phyloP scores from a whole-genome alignment of 2,888 invertebrate genomes.

The Artemia sinica region DNA sequence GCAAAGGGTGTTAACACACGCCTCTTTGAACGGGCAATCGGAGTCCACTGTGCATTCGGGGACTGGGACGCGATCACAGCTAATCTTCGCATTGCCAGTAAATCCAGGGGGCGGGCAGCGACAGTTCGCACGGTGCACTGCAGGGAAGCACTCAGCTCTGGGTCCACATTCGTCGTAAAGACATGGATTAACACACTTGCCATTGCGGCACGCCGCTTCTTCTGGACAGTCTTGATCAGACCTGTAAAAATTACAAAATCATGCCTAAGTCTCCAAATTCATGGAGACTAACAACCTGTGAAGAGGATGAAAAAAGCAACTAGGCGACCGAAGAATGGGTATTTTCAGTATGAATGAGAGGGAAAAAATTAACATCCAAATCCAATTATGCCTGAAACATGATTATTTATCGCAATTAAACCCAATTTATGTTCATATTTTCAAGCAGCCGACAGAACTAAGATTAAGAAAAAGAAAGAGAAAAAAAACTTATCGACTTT shows the following conservation, averaged over 20 bases:
- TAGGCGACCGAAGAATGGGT: too few species aligned
- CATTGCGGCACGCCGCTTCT: conserved; percentile 40
- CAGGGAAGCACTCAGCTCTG: conserved; percentile 49
- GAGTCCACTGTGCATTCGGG: conserved; percentile 49
- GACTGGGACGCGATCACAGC: conserved; percentile 38
- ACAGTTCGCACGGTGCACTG: conserved; percentile 32
- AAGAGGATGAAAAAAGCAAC: too few species aligned
- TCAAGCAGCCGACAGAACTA: too few species aligned
- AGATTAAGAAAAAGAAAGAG: too few species aligned
- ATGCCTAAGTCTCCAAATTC: too few species aligned
- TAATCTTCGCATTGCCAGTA: conserved; percentile 58
- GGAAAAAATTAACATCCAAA: too few species aligned
- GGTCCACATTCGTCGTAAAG: conserved; percentile 48
- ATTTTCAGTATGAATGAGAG: too few species aligned
- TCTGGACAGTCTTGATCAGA: conserved; percentile 31
- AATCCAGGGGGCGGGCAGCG: conserved; percentile 48
- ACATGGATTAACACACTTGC: conserved; percentile 54
- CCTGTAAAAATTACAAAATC: not conserved
- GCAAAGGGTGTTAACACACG: conserved; percentile 58
- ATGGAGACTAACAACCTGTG: too few species aligned
- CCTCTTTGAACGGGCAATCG: conserved; percentile 54
- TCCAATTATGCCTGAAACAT: too few species aligned
- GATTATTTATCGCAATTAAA: too few species aligned
- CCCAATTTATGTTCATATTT: too few species aligned
- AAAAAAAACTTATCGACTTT: too few species aligned